These are phyloP conservation scores for Lepidostoma basale DNA, from an alignment of 1,140 invertebrate genomes.

Conservation along the genomic window DNA sequence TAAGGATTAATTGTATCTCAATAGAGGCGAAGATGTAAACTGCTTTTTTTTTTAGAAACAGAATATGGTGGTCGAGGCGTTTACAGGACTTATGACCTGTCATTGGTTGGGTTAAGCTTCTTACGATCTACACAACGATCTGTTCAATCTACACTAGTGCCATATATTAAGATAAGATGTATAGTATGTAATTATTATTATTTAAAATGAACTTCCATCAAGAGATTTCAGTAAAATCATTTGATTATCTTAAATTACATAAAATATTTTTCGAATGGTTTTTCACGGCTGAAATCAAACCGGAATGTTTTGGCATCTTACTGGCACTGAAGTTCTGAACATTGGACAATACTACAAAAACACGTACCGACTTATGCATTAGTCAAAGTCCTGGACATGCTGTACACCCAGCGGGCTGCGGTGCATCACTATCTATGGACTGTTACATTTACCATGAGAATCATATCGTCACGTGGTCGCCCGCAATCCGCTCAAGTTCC, in stretches of 20 bases:
- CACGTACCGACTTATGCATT: conserved; percentile 28
- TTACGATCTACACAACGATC: too few relatives aligned
- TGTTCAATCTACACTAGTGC: too few relatives aligned
- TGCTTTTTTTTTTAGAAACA: too few relatives aligned
- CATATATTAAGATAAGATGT: not conserved
- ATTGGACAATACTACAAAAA: not conserved
- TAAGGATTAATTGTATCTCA: too few relatives aligned
- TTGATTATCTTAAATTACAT: too few relatives aligned
- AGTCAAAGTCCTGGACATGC: conserved; percentile 3
- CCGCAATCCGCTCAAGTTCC: too few relatives aligned
- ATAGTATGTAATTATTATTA: not conserved
- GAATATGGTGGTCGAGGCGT: too few relatives aligned
- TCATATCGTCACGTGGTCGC: not conserved
- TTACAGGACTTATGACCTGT: too few relatives aligned
- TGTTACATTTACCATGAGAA: not conserved
- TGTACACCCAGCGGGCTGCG: not conserved
- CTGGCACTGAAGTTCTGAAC: conserved; percentile 24
- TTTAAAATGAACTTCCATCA: not conserved
- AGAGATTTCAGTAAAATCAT: not conserved
- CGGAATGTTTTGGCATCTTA: conserved; percentile 2
- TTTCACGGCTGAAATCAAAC: conserved; percentile 4
- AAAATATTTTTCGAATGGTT: too few relatives aligned
- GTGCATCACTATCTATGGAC: not conserved
- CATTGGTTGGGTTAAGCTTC: too few relatives aligned
- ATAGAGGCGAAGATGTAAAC: too few relatives aligned